Conservation (phyloP, 2,888 invertebrate genomes). For the Ophioninae sp. region DNA sequence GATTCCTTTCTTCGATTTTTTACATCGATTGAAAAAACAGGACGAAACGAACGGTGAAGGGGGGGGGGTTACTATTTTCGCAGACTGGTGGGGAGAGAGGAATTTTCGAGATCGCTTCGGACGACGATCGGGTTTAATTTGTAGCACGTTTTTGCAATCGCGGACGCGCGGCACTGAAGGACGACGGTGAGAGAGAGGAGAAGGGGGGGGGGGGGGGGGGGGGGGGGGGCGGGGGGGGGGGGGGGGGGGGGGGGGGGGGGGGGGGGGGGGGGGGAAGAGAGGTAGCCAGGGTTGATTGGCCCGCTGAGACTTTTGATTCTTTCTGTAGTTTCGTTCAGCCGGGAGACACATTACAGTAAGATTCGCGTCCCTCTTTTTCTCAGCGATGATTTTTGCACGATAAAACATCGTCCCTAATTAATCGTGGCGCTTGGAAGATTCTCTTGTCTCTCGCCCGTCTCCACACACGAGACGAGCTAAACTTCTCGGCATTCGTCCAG, state of each 20-base stretch:
- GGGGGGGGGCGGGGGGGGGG: constrained; percentile 37
- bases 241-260: constrained; percentile 38
- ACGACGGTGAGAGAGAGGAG: constrained; percentile 68
- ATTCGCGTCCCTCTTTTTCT: constrained; percentile 65
- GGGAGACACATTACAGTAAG: constrained; percentile 33
- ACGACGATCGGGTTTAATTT: constrained; percentile 78
- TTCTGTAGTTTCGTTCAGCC: constrained; percentile 52
- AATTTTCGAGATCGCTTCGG: constrained; percentile 78
- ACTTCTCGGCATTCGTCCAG: constrained; percentile 26
- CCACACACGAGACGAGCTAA: constrained; percentile 41
- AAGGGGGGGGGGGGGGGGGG: constrained; percentile 39
- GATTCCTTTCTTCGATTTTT: no score
- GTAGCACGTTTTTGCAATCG: constrained; percentile 79
- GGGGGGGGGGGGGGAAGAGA: constrained; percentile 41
- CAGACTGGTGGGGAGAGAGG: constrained; percentile 45
- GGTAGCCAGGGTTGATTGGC: constrained; percentile 65
- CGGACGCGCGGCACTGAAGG: constrained; percentile 58
- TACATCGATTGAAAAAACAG: no score
- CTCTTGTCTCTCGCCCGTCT: constrained; percentile 50
- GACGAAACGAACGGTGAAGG: no score
- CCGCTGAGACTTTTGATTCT: constrained; percentile 56
- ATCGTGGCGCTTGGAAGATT: constrained; percentile 71
- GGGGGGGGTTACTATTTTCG: constrained; percentile 12
- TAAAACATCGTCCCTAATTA: constrained; percentile 79
- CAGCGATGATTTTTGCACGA: constrained; percentile 74